These are phyloP conservation scores for Uropsilus gracilis DNA, from an alignment of 2,113 vertebrate genomes.

Conservation along the genomic window DNA sequence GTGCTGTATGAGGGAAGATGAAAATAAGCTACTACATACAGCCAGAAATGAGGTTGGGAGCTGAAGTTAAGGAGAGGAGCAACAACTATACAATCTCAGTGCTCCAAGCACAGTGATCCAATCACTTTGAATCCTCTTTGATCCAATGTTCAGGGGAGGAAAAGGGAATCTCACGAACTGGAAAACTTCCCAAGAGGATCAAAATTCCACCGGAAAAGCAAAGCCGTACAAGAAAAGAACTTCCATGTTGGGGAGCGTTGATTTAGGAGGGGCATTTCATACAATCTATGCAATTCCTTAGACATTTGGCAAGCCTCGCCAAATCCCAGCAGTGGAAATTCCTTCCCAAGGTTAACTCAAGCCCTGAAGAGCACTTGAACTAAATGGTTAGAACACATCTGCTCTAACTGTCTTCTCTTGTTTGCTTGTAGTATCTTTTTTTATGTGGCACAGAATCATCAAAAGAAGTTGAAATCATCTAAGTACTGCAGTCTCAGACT, in stretches of 20 bases:
- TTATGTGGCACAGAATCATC: not conserved
- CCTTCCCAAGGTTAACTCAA: not conserved
- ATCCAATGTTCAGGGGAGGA: not conserved
- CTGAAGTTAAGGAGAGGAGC: not conserved
- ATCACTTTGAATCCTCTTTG: conserved; percentile 56
- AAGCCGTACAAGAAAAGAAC: not conserved
- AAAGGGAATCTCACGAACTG: not conserved
- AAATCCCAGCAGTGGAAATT: not conserved
- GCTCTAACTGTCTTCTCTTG: not conserved
- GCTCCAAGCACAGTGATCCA: not conserved
- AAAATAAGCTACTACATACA: not conserved
- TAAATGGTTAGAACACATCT: accelerated
- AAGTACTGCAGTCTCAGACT: not conserved
- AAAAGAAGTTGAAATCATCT: not conserved
- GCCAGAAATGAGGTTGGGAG: not conserved
- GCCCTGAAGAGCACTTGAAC: not conserved
- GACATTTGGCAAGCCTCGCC: not conserved
- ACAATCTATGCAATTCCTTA: conserved; percentile 18
- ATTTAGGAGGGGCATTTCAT: not conserved
- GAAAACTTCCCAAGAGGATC: conserved; percentile 61
- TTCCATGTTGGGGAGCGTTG: not conserved
- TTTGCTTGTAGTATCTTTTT: not conserved
- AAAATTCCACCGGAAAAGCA: conserved; percentile 36
- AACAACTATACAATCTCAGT: not conserved
- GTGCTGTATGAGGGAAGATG: not conserved